Percentiles rank a stretch among this genome's conserved stretches.
These are phyloP conservation scores for Arrhamphus sclerolepis DNA, from an alignment of 2,797 vertebrate species.

Conservation along the genomic window DNA sequence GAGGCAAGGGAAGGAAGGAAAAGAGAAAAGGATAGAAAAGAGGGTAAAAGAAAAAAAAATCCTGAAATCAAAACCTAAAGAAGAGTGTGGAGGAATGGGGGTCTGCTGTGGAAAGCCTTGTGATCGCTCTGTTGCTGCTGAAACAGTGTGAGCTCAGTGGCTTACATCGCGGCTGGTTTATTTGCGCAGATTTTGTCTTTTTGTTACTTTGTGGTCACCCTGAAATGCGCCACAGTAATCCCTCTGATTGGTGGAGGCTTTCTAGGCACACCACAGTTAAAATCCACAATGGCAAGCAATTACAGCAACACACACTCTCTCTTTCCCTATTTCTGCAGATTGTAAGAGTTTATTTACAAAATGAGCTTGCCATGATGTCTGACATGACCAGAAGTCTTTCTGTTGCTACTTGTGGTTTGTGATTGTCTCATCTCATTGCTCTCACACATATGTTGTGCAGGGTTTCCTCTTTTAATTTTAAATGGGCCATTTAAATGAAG, in stretches of 20 bases:
- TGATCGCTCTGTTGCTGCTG: slow-evolving; percentile 54
- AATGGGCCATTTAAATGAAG: no score
- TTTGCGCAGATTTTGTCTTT: slow-evolving; percentile 61
- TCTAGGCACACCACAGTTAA: slow-evolving; percentile 41
- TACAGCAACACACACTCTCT: slow-evolving; percentile 11
- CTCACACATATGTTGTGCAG: slow-evolving; percentile 24
- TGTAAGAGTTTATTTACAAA: slow-evolving; percentile 39
- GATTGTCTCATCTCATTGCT: slow-evolving; percentile 43
- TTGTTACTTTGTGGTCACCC: slow-evolving; percentile 62
- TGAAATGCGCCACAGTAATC: slow-evolving; percentile 63
- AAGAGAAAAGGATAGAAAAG: slow-evolving; percentile 19
- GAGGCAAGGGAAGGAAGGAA: slow-evolving; percentile 19
- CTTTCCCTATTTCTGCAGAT: slow-evolving; percentile 9
- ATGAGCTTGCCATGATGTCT: slow-evolving; percentile 24
- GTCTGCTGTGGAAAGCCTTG: slow-evolving; percentile 45
- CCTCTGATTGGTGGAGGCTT: slow-evolving; percentile 64
- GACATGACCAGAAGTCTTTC: slow-evolving; percentile 21
- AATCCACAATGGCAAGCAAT: slow-evolving; percentile 32
- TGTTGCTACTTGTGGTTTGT: slow-evolving; percentile 32
- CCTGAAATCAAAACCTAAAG: neutral
- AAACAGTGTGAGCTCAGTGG: slow-evolving; percentile 43
- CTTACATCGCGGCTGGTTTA: slow-evolving; percentile 45
- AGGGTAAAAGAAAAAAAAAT: neutral
- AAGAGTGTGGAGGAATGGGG: slow-evolving; percentile 14
- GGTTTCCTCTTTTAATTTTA: slow-evolving; percentile 17